Evolutionary conservation across 2,113 vertebrate genomes (phyloP).

Genomic region (Hystrix cristata): DNA sequence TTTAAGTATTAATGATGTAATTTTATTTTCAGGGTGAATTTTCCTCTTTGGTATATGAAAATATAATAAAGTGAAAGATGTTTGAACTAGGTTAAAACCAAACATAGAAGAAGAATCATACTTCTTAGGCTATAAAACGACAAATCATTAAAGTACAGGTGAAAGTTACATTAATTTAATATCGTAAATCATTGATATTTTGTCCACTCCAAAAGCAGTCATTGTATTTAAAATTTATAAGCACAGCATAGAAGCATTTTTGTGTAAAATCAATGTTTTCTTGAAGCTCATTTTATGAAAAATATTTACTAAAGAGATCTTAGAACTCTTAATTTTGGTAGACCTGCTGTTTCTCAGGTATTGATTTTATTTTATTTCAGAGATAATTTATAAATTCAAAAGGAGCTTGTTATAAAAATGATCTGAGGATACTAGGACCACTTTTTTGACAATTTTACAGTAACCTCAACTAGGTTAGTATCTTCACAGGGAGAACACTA

Average conservation of each 20-base stretch:
- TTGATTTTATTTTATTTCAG: background rate
- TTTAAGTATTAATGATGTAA: background rate
- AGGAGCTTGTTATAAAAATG: background rate
- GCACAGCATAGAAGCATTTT: slow-evolving; percentile 3
- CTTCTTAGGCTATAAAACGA: background rate
- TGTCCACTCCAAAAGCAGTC: background rate
- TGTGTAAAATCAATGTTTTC: slow-evolving; percentile 23
- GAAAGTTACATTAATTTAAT: slow-evolving; percentile 31
- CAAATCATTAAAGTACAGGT: slow-evolving; percentile 12
- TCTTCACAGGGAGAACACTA: background rate
- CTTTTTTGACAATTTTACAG: background rate
- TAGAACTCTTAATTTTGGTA: background rate
- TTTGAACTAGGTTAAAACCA: background rate
- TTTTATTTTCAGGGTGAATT: background rate
- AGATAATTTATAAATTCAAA: slow-evolving; percentile 25
- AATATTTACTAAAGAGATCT: slow-evolving; percentile 26
- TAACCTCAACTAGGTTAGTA: background rate
- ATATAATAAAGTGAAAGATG: background rate
- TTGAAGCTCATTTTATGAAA: slow-evolving; percentile 55
- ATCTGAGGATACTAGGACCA: background rate
- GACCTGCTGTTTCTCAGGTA: background rate
- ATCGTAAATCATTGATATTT: slow-evolving; percentile 43
- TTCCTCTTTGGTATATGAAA: background rate
- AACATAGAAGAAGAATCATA: background rate
- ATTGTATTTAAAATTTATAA: slow-evolving; percentile 31